Conservation (phyloP, 2,888 invertebrate species). For the Dryococelus australis region DNA sequence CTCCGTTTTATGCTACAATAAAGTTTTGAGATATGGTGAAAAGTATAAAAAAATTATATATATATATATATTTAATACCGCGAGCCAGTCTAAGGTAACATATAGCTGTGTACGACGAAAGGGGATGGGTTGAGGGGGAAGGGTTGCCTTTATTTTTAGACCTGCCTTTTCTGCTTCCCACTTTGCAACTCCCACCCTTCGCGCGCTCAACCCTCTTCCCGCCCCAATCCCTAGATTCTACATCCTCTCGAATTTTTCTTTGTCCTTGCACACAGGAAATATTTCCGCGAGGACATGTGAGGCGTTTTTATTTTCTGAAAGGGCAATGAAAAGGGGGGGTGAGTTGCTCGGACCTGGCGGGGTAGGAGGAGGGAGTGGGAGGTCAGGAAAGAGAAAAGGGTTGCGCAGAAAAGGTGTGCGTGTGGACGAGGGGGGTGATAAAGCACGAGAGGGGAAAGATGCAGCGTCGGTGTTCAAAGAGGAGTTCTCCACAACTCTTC, state of each 20-base stretch:
- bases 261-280: constrained; percentile 16
- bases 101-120: neutral
- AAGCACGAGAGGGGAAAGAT: constrained; percentile 7
- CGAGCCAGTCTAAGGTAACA: neutral
- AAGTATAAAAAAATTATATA: neutral
- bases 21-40: constrained; percentile 24
- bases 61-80: neutral
- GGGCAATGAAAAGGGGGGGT: neutral
- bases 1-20: constrained; percentile 12
- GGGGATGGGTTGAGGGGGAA: neutral
- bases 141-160: neutral
- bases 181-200: neutral
- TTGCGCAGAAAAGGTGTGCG: neutral
- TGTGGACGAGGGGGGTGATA: neutral
- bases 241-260: constrained; percentile 16
- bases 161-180: neutral
- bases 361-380: neutral
- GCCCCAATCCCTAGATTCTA: neutral
- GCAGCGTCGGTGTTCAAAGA: constrained; percentile 3
- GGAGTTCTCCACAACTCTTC: neutral
- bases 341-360: too few relatives aligned
- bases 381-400: constrained; percentile 5
- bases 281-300: neutral
- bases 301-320: constrained; percentile 13
- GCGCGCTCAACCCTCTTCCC: neutral